These are phyloP conservation scores for Gymnoscopelus braueri DNA, from an alignment of 2,797 vertebrate species.

Conservation along the genomic window DNA sequence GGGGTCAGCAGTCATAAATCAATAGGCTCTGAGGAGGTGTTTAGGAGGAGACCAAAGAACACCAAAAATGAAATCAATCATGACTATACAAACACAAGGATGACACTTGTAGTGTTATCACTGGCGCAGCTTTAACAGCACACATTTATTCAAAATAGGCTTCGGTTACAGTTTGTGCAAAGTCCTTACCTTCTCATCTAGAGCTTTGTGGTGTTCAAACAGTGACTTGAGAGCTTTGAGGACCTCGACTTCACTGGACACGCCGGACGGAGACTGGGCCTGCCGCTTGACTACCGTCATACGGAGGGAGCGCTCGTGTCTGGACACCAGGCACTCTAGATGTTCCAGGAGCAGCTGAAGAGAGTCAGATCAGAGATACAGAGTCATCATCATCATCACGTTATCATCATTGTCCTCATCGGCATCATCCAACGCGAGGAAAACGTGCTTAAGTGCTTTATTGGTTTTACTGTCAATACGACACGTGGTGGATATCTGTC, in stretches of 20 bases:
- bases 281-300: slow-evolving; percentile 99
- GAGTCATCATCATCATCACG: not conserved
- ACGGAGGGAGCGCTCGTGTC: slow-evolving; percentile 95
- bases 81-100: slow-evolving; percentile 19
- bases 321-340: slow-evolving; percentile 98
- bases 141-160: too few relatives aligned
- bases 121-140: not conserved
- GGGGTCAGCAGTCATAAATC: slow-evolving; percentile 47
- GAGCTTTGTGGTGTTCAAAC: slow-evolving; percentile 98
- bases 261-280: slow-evolving; percentile 97
- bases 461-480: too few relatives aligned
- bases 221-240: slow-evolving; percentile 99
- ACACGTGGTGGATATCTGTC: too few relatives aligned
- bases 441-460: too few relatives aligned
- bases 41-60: slow-evolving; percentile 9
- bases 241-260: slow-evolving; percentile 98
- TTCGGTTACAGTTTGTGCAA: too few relatives aligned
- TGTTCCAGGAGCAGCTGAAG: slow-evolving; percentile 94
- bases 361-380: not conserved
- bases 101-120: too few relatives aligned
- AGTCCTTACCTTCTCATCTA: slow-evolving; percentile 93
- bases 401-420: too few relatives aligned
- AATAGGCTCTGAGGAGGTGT: slow-evolving; percentile 34
- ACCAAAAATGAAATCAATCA: not conserved
- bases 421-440: too few relatives aligned